Evolutionary conservation across 2,888 invertebrate species (phyloP), one percentile per base, ranked within the genome.

Genomic region (Dicyrtomina minuta): DNA sequence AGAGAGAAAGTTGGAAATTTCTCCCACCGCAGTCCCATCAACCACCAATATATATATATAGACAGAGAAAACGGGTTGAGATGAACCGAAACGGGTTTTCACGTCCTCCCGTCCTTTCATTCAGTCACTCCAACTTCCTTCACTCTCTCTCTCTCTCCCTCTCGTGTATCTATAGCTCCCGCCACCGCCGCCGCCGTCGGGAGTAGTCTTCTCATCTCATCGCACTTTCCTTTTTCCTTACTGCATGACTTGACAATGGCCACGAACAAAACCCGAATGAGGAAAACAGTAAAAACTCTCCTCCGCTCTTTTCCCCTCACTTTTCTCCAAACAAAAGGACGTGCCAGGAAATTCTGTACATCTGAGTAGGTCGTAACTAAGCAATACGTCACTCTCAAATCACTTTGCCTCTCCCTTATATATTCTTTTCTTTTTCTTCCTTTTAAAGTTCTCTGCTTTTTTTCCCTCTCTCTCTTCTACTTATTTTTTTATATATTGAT

Each of bases 71-170:
- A 53, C 53, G 33, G 56, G 44, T 44, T 58, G 56, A 66, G 66
- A 56, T 66, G 56, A 66, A 66, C 66, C 56, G 43, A 66, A 66
- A 66, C 56, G 66, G 41, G 66, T 56, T 56, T 56, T 66, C 55
- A 56, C 56, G 55, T 56, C 66, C 66, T 66, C 56, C 26, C 43
- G 13, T 66, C 61, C 59, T 53, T 39, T 60, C 53, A 68, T 15
- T 46, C 33, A 55, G 41, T 68, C 66, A 66, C 26, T 66, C 66
- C 41, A n/a, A 12, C 56, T 26, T 22, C 51, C 41, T 26, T 24
- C 22, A 22, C 41, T 43, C 22, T 27, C 27, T 51, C 64, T 64
- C 15, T 51, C 61, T 27, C 24, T 12, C 26, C 15, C 61, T 61
- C 61, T 44, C 15, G 2, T 20, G 2, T 17, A n/a, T 17, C 41